A percentile compares a stretch with the other conserved stretches of the same genome.
phyloP scores from a whole-genome alignment of 2,888 invertebrate genomes.

The Rotaria macrura region DNA sequence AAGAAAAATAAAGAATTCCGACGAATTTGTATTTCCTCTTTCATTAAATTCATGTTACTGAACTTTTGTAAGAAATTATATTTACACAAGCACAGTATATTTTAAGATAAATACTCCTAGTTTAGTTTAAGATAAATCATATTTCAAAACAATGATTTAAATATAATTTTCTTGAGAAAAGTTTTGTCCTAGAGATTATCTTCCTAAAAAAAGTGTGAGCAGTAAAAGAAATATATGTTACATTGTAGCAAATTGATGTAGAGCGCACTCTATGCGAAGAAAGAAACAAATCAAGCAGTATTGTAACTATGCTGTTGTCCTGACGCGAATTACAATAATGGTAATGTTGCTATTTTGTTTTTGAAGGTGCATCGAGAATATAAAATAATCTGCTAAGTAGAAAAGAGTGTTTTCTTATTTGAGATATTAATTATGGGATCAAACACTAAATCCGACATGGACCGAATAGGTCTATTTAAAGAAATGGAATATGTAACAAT shows the following conservation, averaged over 20 bases:
- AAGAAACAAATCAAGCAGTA: background rate
- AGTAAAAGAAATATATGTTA: too few species aligned
- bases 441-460: slow-evolving; percentile 42
- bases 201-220: too few species aligned
- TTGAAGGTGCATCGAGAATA: background rate
- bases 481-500: slow-evolving; percentile 49
- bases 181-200: too few species aligned
- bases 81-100: too few species aligned
- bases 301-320: background rate
- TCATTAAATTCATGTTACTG: too few species aligned
- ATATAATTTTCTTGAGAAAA: too few species aligned
- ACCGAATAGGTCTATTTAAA: slow-evolving; percentile 48
- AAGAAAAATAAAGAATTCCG: background rate
- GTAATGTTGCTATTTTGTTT: background rate
- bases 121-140: too few species aligned
- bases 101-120: too few species aligned
- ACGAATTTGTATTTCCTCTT: too few species aligned
- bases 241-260: too few species aligned
- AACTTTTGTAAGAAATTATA: too few species aligned
- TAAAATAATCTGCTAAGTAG: background rate
- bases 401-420: background rate
- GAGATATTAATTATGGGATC: background rate
- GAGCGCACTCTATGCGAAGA: background rate
- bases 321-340: background rate
- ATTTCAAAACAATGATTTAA: too few species aligned